Conservation (phyloP, 2,888 invertebrate genomes). For the Protonemura montana region DNA sequence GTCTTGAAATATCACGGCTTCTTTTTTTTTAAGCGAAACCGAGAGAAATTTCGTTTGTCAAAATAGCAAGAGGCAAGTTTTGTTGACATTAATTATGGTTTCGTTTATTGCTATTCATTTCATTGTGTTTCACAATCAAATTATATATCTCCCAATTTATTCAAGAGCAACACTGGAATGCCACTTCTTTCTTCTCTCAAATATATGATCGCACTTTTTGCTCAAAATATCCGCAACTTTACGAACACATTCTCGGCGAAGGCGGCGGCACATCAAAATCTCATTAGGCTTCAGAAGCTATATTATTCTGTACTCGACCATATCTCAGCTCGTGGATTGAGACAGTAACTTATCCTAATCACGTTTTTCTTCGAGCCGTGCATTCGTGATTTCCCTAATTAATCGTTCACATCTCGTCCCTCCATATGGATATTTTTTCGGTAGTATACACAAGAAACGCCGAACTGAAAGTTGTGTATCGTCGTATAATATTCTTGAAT, state of each 20-base stretch:
- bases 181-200: background rate
- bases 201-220: background rate
- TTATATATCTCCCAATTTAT: background rate
- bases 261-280: background rate
- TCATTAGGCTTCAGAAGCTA: background rate
- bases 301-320: background rate
- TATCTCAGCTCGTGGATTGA: background rate
- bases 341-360: slow-evolving; percentile 7
- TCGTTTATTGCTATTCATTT: background rate
- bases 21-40: background rate
- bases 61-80: background rate
- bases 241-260: background rate
- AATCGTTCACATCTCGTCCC: slow-evolving; percentile 23
- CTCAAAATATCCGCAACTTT: background rate
- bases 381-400: slow-evolving; percentile 23
- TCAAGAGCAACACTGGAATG: background rate
- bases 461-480: slow-evolving; percentile 24
- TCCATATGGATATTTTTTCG: background rate
- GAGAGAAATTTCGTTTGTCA: background rate
- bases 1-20: background rate
- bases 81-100: background rate
- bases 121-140: background rate
- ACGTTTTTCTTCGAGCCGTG: background rate
- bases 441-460: background rate
- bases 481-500: background rate